These are phyloP conservation scores for Cotesia vestalis DNA, from an alignment of 1,140 invertebrate species.

Conservation along the genomic window DNA sequence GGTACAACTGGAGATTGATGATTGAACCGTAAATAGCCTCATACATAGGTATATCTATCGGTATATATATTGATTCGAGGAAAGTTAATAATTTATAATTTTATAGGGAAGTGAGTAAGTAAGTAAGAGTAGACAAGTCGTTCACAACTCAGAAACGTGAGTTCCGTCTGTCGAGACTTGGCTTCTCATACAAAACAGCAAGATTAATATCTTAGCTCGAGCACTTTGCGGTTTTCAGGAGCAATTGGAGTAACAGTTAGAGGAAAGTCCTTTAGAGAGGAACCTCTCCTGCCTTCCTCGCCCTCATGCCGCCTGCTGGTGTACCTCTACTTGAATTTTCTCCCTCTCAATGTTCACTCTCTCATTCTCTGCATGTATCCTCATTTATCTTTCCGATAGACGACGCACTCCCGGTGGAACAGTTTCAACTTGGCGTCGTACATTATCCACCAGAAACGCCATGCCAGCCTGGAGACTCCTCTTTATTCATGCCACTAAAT, in stretches of 20 bases:
- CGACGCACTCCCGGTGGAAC: slow-evolving; percentile 22
- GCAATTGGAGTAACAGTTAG: slow-evolving; percentile 17
- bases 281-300: no score
- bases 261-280: not conserved
- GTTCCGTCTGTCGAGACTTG: not conserved
- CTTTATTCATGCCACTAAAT: slow-evolving; percentile 34
- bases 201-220: slow-evolving; percentile 12
- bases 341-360: not conserved
- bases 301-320: not conserved
- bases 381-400: slow-evolving; percentile 19
- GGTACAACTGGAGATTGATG: no score
- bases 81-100: no score
- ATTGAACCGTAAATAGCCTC: no score
- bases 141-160: not conserved
- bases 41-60: no score
- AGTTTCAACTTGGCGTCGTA: slow-evolving; percentile 26
- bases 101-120: no score
- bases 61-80: no score
- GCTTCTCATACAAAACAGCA: slow-evolving; percentile 1
- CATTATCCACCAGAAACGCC: slow-evolving; percentile 15
- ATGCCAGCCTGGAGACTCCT: slow-evolving; percentile 1
- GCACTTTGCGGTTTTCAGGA: slow-evolving; percentile 5
- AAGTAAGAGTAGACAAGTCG: no score
- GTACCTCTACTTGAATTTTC: not conserved
- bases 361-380: slow-evolving; percentile 2